Evolutionary conservation across 1,140 invertebrate genomes (phyloP), one percentile per base, ranked within the genome.

Genomic region (Hyphantria cunea): DNA sequence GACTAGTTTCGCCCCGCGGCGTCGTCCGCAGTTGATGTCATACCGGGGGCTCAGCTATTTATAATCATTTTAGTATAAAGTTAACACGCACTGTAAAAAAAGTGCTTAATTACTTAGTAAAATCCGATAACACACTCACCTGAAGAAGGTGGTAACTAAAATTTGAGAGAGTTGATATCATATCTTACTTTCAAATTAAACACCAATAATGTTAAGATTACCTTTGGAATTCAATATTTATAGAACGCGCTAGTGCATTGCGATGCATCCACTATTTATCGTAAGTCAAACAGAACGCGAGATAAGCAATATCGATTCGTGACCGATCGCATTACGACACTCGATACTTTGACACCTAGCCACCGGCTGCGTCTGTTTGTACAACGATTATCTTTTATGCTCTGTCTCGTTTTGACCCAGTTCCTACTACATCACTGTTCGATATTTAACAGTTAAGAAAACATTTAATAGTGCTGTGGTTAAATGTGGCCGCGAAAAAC

Each of bases 291-390:
- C 70, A 83, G 62, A 66, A 62, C 67, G 60, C 50, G 71, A 70
- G 74, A 79, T 79, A 81, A 81, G 66, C 53, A 66, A 77, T 86
- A 85, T 82, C 77, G 79, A 84, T 77, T 84, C 64, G 66, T 78
- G 76, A 71, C 76, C 64, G 73, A 81, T 80, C 74, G 72, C 70
- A 76, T 85, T 83, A 77, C 83, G 72, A 86, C 75, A 78, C 44
- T 59, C 68, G 74, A 80, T 77, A 80, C 69, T 70, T 53, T 70
- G 66, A 80, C 73, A 77, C 71, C 70, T 77, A 72, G 66, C 72
- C 73, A 78, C 78, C 72, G 69, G 69, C 68, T 52, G 44, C 44
- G 64, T 65, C 47, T 68, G 66, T 75, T 72, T 71, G 70, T 64
- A 56, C 62, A 45, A 69, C 56, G 70, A 79, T 69, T 68, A 75